These are phyloP conservation scores for Scyliorhinus canicula DNA, from an alignment of 2,797 vertebrate genomes.

Conservation along the genomic window DNA sequence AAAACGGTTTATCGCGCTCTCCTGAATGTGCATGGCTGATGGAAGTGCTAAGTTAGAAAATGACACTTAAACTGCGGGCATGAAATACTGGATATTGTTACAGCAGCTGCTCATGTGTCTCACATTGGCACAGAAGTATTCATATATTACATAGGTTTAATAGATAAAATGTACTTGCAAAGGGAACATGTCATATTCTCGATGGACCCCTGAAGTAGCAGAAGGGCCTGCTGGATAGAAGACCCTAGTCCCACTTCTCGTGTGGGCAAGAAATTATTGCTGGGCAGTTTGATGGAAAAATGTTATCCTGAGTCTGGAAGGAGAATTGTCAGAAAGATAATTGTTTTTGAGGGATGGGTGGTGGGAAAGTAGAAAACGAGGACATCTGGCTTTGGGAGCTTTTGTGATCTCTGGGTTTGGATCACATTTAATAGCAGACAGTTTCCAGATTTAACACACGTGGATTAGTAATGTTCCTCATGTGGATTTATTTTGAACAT, in stretches of 20 bases:
- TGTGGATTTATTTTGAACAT: not conserved
- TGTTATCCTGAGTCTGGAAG: not conserved
- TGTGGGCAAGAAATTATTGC: not conserved
- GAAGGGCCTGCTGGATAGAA: not conserved
- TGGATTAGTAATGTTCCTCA: not conserved
- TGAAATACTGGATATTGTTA: not conserved
- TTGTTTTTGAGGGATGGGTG: not conserved
- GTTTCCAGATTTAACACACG: not conserved
- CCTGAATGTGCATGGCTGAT: not conserved
- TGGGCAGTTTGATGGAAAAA: not conserved
- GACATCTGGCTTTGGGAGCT: not conserved
- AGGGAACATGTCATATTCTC: not conserved
- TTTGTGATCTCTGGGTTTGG: not conserved
- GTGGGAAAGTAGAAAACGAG: not conserved
- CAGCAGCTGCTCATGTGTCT: not conserved
- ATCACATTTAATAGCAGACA: not conserved
- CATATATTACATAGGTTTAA: not conserved
- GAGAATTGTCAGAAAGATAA: not conserved
- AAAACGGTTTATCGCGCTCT: not conserved
- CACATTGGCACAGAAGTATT: not conserved
- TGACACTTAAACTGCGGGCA: not conserved
- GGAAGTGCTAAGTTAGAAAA: not conserved
- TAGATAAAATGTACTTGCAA: not conserved
- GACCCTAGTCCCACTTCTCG: not conserved
- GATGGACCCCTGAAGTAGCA: not conserved